Percentiles rank a stretch among this genome's conserved stretches.
phyloP scores from a whole-genome alignment of 2,113 vertebrate species.

The Aldabrachelys gigantea region DNA sequence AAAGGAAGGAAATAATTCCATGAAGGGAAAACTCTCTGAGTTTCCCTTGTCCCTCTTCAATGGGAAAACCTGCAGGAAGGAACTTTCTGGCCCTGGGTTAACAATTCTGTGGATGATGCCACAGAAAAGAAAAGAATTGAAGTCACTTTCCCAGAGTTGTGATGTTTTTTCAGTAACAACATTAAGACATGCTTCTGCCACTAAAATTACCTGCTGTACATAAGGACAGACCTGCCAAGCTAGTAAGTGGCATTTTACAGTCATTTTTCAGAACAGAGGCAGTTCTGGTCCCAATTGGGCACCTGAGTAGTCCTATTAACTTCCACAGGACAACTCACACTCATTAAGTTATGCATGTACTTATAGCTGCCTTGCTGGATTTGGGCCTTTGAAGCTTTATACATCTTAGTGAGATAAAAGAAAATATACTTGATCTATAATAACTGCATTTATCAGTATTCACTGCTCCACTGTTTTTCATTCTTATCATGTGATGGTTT shows the following conservation, averaged over 20 bases:
- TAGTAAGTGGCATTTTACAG: conserved; percentile 30
- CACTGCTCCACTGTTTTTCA: neutral
- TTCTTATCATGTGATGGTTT: neutral
- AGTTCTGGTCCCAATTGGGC: neutral
- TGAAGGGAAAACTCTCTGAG: fast-evolving
- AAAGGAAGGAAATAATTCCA: neutral
- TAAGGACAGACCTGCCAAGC: conserved; percentile 26
- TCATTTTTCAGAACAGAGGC: conserved; percentile 24
- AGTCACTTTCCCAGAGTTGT: neutral
- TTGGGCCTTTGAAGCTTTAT: conserved; percentile 3
- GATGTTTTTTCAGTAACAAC: neutral
- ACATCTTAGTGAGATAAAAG: neutral
- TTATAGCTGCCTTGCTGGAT: conserved; percentile 6
- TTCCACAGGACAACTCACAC: conserved; percentile 6
- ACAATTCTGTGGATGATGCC: neutral
- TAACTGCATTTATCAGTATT: neutral
- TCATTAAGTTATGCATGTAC: neutral
- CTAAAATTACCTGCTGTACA: conserved; percentile 31
- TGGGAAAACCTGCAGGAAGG: neutral
- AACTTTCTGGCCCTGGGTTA: neutral
- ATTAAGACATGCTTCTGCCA: conserved; percentile 19
- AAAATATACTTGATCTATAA: neutral
- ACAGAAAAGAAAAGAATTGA: neutral
- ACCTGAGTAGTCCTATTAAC: neutral
- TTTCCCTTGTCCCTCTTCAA: neutral